Evolutionary conservation across 2,888 invertebrate genomes (phyloP).

Genomic region (Suillia variegata): DNA sequence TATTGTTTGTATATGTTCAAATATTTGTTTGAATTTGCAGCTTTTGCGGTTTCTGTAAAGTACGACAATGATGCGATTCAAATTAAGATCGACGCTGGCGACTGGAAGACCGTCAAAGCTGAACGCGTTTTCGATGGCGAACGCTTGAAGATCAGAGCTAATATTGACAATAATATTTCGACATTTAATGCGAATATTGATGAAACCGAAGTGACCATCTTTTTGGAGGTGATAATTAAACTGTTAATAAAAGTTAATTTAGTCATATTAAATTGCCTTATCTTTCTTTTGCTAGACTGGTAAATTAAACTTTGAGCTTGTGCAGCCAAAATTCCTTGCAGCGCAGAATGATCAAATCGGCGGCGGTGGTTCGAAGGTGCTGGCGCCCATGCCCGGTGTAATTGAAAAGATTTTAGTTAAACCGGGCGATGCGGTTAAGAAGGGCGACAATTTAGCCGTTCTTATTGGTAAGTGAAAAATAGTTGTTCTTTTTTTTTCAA

Average conservation of each 20-base stretch:
- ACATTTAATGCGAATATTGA: slow-evolving; percentile 67
- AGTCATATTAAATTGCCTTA: no score
- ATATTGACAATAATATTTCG: slow-evolving; percentile 64
- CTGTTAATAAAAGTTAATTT: not conserved
- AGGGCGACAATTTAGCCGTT: slow-evolving; percentile 89
- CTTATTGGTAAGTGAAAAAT: slow-evolving; percentile 68
- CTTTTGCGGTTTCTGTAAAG: slow-evolving; percentile 64
- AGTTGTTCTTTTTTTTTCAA: no score
- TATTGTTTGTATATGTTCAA: not conserved
- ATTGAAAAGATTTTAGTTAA: slow-evolving; percentile 88
- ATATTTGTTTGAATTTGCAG: slow-evolving; percentile 18
- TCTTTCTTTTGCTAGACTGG: slow-evolving; percentile 65
- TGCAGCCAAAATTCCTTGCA: slow-evolving; percentile 67
- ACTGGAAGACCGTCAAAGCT: slow-evolving; percentile 65
- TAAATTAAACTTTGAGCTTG: slow-evolving; percentile 69
- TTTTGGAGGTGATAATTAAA: slow-evolving; percentile 64
- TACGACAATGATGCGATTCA: slow-evolving; percentile 62
- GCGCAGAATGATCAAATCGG: slow-evolving; percentile 55
- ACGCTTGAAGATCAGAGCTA: slow-evolving; percentile 62
- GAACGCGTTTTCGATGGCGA: slow-evolving; percentile 56
- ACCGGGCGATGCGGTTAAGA: slow-evolving; percentile 79
- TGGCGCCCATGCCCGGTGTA: slow-evolving; percentile 96
- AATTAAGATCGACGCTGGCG: slow-evolving; percentile 64
- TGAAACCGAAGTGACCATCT: slow-evolving; percentile 68
- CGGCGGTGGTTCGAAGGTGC: slow-evolving; percentile 66